Evolutionary conservation across 2,113 vertebrate species (phyloP), one percentile per base, ranked within the genome.

Genomic region (Sebastes fasciatus): DNA sequence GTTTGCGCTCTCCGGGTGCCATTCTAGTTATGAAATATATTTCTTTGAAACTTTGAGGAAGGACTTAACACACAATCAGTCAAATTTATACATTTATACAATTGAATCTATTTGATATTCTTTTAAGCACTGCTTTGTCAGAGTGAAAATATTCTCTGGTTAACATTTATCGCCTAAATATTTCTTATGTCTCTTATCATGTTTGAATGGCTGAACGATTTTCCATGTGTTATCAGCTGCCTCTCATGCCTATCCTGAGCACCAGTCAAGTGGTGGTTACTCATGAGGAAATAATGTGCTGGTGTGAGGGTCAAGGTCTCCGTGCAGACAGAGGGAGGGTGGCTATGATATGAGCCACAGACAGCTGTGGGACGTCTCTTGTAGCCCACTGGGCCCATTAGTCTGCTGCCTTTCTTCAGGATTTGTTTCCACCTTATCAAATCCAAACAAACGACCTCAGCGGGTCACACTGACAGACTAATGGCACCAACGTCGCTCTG

Each of bases 191-290:
- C 81, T 80, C 81, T 93, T 90, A 94, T 93, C 86, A 40, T 75
- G 10, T 89, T 43, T 75, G 13, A 80, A 80, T 13, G 48, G 64
- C 49, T 6, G 13, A 16, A 79, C 67, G 72, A 79, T 80, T 94
- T 95, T 95, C 92, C 93, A 46, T 74, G 68, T 62, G 76, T 86
- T 94, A 94, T 95, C 94, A 89, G 88, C 82, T 80, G 83, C 71
- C 88, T 86, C 79, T 85, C 68, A 72, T 83, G 76, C 61, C 82
- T 82, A 64, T 86, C 73, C 83, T 71, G 68, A 94, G 89, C 34
- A 1, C 63, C 54, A 81, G 84, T 90, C 77, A 87, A 93, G 93
- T 89, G 91, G 58, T 79, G 87, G 86, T 92, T 92, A 92, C 91
- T 93, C 92, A 94, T 85, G 71, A 89, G 89, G 86, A 93, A 93